Percentiles rank a stretch among this genome's conserved stretches.
These are phyloP conservation scores for Steinernema carpocapsae DNA, from an alignment of 2,888 invertebrate species.

Conservation along the genomic window DNA sequence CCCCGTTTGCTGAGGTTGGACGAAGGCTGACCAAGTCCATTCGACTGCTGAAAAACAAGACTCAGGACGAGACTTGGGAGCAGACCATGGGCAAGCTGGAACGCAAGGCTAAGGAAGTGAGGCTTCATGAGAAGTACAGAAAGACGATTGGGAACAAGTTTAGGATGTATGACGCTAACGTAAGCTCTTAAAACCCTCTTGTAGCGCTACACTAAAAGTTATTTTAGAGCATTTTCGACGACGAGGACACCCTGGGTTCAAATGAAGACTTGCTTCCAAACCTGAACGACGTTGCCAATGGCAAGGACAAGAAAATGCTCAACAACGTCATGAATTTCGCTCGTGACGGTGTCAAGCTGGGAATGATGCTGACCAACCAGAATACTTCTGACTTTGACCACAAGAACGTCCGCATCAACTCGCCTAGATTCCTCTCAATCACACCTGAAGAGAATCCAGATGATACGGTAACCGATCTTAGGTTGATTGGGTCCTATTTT, in stretches of 20 bases:
- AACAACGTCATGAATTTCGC: constrained; percentile 6
- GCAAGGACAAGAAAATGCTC: neutral
- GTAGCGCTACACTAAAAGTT: neutral
- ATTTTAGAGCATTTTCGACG: neutral
- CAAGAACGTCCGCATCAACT: constrained; percentile 5
- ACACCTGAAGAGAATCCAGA: constrained; percentile 23
- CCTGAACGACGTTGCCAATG: neutral
- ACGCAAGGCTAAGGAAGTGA: constrained; percentile 18
- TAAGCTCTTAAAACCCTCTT: neutral
- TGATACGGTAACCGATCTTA: constrained; percentile 8
- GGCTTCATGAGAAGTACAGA: neutral
- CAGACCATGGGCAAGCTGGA: constrained; percentile 36
- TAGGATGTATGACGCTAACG: constrained; percentile 5
- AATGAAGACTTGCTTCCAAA: neutral
- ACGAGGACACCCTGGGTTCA: constrained; percentile 1
- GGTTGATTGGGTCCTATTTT: too few relatives aligned
- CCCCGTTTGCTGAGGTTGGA: constrained; percentile 33
- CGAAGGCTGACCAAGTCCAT: constrained; percentile 13
- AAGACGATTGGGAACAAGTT: constrained; percentile 4
- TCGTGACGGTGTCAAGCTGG: constrained; percentile 27
- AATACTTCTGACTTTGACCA: constrained; percentile 22
- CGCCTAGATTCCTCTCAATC: constrained; percentile 8
- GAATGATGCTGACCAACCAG: constrained; percentile 32
- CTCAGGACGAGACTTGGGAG: constrained; percentile 36
- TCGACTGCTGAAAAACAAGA: constrained; percentile 18